Conservation (phyloP, 2,888 invertebrate species). For the Calliphora vomitoria region DNA sequence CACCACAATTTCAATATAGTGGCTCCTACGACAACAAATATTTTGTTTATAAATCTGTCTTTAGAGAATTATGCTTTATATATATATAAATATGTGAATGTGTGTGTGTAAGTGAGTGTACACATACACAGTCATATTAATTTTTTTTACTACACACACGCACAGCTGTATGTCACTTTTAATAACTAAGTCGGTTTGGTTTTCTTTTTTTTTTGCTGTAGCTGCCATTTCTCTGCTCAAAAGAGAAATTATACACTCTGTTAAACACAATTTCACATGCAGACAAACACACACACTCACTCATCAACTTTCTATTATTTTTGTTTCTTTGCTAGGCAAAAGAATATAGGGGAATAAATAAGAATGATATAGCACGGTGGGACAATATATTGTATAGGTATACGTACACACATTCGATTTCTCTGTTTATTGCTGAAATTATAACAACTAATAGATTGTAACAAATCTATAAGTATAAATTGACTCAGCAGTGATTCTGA, state of each 20-base stretch:
- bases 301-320: background rate
- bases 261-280: conserved; percentile 31
- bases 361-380: background rate
- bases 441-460: no score
- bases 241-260: conserved; percentile 31
- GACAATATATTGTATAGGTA: no score
- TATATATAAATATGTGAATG: no score
- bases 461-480: no score
- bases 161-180: conserved; percentile 21
- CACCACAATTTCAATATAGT: conserved; percentile 2
- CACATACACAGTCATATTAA: background rate
- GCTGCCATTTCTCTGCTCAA: conserved; percentile 1
- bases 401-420: no score
- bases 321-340: background rate
- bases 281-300: background rate
- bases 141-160: background rate
- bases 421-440: no score
- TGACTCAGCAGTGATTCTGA: no score
- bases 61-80: conserved; percentile 7
- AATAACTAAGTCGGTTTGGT: conserved; percentile 2
- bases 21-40: conserved; percentile 2
- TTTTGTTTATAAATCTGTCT: conserved; percentile 30
- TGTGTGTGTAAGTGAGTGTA: background rate
- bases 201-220: conserved; percentile 8
- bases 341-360: background rate